These are phyloP conservation scores for Notothenia coriiceps DNA, from an alignment of 2,113 vertebrate genomes.

Conservation along the genomic window DNA sequence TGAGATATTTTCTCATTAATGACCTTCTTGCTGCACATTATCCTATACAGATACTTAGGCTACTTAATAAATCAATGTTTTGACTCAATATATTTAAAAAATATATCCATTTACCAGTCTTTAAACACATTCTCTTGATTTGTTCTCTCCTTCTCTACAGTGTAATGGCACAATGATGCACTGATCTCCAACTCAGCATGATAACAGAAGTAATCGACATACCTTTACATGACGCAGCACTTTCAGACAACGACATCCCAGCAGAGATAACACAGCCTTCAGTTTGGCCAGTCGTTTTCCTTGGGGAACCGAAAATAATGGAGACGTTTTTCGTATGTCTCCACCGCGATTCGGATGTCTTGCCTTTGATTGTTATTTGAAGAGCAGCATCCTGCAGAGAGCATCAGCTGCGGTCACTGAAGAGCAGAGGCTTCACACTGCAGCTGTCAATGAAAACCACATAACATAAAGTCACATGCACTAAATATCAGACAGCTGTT, in stretches of 20 bases:
- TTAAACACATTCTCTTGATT: no score
- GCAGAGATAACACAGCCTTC: background rate
- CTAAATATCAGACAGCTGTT: background rate
- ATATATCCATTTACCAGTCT: no score
- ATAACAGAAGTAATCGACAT: background rate
- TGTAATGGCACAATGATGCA: background rate
- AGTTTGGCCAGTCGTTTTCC: background rate
- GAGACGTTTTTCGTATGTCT: background rate
- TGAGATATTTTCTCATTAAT: no score
- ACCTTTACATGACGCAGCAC: conserved; percentile 75
- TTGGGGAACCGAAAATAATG: background rate
- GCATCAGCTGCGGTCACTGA: conserved; percentile 1
- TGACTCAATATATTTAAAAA: no score
- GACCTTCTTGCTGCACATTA: no score
- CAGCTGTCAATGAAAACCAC: background rate
- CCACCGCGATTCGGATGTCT: background rate
- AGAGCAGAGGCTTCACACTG: background rate
- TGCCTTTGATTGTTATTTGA: background rate
- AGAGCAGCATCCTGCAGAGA: background rate
- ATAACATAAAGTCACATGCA: background rate
- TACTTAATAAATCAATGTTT: no score
- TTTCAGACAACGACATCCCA: conserved; percentile 70
- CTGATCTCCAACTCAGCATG: background rate
- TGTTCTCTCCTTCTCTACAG: no score
- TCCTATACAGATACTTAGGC: no score